Evolutionary conservation across 2,888 invertebrate genomes (phyloP).

Genomic region (Philopedon plagiatum): DNA sequence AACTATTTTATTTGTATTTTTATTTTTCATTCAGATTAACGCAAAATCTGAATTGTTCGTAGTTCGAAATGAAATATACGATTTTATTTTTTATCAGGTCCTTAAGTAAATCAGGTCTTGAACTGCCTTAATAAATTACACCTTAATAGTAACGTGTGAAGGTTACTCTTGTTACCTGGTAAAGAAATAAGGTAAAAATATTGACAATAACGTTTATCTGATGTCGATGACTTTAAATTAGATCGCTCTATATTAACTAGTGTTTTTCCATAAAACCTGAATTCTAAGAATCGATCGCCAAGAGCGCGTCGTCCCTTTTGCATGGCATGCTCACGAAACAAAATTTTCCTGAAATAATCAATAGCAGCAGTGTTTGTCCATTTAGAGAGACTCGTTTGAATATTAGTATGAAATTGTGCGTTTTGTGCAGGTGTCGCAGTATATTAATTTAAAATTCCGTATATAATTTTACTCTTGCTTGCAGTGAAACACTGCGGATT

Average conservation of each 20-base stretch:
- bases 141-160: not conserved
- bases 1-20: too few relatives aligned
- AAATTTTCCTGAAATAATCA: conserved; percentile 46
- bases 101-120: not conserved
- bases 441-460: not conserved
- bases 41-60: too few relatives aligned
- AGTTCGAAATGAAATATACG: not conserved
- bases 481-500: conserved; percentile 11
- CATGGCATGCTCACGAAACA: conserved; percentile 41
- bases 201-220: conserved; percentile 20
- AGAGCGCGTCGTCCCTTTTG: conserved; percentile 22
- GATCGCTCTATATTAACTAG: conserved; percentile 1
- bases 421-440: not conserved
- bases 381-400: conserved; percentile 16
- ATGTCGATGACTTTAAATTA: conserved; percentile 35
- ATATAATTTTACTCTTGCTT: not conserved
- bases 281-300: conserved; percentile 34
- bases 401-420: conserved; percentile 18
- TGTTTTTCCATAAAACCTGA: conserved; percentile 9
- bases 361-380: conserved; percentile 26
- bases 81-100: not conserved
- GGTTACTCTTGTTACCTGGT: not conserved
- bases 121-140: conserved; percentile 1
- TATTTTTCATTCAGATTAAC: too few relatives aligned
- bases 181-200: conserved; percentile 13